These are phyloP conservation scores for Acridotheres tristis DNA, from an alignment of 2,797 vertebrate species.

Conservation along the genomic window DNA sequence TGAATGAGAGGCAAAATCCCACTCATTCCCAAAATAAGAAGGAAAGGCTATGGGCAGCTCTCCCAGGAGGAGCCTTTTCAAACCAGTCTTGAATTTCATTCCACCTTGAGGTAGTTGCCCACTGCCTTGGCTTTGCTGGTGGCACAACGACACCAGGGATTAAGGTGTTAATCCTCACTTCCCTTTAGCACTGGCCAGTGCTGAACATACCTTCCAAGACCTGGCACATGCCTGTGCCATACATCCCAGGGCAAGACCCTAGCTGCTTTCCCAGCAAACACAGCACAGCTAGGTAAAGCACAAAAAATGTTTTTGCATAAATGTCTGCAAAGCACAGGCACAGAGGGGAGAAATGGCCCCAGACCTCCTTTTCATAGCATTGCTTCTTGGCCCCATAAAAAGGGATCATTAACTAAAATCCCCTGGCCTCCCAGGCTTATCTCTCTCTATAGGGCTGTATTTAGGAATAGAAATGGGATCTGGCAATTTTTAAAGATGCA, in stretches of 20 bases:
- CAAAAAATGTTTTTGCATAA: neutral
- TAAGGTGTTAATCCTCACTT: neutral
- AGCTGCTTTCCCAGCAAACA: neutral
- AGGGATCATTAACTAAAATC: constrained; percentile 42
- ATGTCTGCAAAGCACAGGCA: neutral
- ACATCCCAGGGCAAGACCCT: neutral
- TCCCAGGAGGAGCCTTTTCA: neutral
- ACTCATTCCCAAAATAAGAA: neutral
- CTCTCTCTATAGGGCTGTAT: constrained; percentile 9
- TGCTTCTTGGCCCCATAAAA: constrained; percentile 30
- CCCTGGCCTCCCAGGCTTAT: constrained; percentile 14
- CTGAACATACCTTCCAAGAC: neutral
- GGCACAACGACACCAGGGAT: neutral
- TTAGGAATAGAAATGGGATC: constrained; percentile 66
- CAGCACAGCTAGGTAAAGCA: neutral
- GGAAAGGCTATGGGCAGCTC: neutral
- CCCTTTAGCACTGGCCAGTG: neutral
- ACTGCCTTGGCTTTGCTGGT: neutral
- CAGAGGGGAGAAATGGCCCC: neutral
- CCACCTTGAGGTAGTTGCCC: neutral
- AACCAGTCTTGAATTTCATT: neutral
- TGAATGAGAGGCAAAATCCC: neutral
- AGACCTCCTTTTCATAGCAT: neutral
- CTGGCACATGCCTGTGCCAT: neutral
- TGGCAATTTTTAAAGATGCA: constrained; percentile 61